Conservation (phyloP, 2,888 invertebrate species). For the Helicoverpa assulta region DNA sequence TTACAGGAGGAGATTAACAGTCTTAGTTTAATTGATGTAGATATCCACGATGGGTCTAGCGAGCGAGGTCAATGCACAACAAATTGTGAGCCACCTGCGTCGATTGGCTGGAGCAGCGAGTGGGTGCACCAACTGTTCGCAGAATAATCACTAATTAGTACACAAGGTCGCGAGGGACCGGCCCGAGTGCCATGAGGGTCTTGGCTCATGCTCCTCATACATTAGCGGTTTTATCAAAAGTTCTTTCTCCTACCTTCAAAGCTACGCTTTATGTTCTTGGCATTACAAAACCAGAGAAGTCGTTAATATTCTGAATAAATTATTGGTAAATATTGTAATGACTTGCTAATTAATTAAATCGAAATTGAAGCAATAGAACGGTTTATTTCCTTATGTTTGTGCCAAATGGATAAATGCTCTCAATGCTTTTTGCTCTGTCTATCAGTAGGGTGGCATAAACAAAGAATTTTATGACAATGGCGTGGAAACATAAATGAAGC, state of each 20-base stretch:
- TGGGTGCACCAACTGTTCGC: constrained; percentile 63
- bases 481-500: constrained; percentile 22
- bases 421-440: constrained; percentile 11
- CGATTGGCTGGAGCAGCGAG: constrained; percentile 57
- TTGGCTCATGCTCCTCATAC: constrained; percentile 26
- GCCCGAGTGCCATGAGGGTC: constrained; percentile 26
- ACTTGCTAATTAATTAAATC: not conserved
- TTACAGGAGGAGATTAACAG: constrained; percentile 45
- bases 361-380: not conserved
- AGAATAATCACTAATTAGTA: constrained; percentile 63
- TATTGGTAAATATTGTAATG: not conserved
- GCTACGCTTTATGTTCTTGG: not conserved
- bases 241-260: constrained; percentile 12
- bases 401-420: not conserved
- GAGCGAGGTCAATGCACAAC: constrained; percentile 63
- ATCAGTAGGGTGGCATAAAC: constrained; percentile 7
- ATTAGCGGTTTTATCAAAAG: constrained; percentile 5
- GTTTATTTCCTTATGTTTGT: not conserved
- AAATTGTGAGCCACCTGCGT: constrained; percentile 64
- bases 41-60: constrained; percentile 48
- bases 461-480: constrained; percentile 13
- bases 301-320: not conserved
- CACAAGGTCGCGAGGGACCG: constrained; percentile 55
- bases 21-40: constrained; percentile 52
- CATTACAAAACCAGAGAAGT: not conserved